Conservation (phyloP, 2,113 vertebrate species). For the Speoplatyrhinus poulsoni region DNA sequence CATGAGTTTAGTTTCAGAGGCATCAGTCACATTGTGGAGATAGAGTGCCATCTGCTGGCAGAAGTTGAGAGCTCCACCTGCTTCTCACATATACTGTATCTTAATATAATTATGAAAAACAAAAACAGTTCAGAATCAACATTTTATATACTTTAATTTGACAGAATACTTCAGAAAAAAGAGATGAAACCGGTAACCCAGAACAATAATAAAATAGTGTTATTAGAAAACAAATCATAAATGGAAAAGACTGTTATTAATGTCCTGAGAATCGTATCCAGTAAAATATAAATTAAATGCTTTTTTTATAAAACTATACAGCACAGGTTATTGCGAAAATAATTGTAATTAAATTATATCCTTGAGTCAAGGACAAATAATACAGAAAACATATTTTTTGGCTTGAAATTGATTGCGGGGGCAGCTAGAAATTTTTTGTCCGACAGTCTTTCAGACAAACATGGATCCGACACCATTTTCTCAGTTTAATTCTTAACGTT, state of each 20-base stretch:
- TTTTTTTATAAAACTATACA: too few relatives aligned
- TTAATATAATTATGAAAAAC: neutral
- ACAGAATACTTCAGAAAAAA: constrained; percentile 35
- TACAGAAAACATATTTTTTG: constrained; percentile 48
- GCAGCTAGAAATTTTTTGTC: too few relatives aligned
- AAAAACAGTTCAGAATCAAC: constrained; percentile 20
- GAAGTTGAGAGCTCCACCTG: neutral
- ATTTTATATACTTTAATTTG: constrained; percentile 56
- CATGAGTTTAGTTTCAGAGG: too few relatives aligned
- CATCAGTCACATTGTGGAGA: constrained; percentile 1
- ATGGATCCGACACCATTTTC: constrained; percentile 31
- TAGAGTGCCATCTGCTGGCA: constrained; percentile 56
- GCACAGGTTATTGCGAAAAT: neutral
- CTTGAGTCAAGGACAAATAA: constrained; percentile 1
- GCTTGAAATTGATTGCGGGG: constrained; percentile 4
- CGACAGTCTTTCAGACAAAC: neutral
- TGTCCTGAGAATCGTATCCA: constrained; percentile 63
- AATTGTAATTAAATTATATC: constrained; percentile 10
- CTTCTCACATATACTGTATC: neutral
- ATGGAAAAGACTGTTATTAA: constrained; percentile 5
- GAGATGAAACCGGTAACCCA: constrained; percentile 15
- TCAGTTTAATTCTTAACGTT: constrained; percentile 15
- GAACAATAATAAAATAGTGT: neutral
- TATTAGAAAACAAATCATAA: neutral
- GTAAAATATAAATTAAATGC: constrained; percentile 46